Conservation (phyloP, 2,113 vertebrate genomes). For the Pygoscelis adeliae region DNA sequence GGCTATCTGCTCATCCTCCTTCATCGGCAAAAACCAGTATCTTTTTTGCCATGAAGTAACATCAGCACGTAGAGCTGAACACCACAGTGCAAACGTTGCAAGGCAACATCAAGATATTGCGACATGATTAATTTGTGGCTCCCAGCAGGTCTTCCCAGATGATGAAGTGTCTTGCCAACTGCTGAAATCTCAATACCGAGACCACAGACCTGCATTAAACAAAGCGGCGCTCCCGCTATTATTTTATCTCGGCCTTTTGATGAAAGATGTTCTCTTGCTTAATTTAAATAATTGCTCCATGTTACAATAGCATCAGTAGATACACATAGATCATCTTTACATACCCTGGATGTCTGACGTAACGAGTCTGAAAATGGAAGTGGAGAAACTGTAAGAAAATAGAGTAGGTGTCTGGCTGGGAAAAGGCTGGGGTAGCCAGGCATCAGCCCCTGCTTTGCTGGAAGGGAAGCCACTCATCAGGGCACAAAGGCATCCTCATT, state of each 20-base stretch:
- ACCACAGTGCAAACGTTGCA: neutral
- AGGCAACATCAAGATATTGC: neutral
- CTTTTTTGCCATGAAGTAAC: neutral
- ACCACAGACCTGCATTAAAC: neutral
- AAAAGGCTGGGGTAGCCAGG: neutral
- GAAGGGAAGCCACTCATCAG: neutral
- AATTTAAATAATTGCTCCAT: neutral
- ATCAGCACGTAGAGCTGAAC: neutral
- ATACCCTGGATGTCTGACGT: neutral
- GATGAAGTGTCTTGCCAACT: neutral
- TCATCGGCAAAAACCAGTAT: accelerated
- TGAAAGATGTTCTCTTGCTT: neutral
- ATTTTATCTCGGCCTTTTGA: neutral
- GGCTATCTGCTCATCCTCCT: neutral
- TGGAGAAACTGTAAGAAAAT: neutral
- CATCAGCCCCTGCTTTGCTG: neutral
- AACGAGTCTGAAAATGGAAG: neutral
- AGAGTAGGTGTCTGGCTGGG: accelerated
- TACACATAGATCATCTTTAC: neutral
- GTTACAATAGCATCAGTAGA: neutral
- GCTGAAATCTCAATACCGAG: neutral
- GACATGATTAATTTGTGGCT: neutral
- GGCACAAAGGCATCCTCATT: neutral
- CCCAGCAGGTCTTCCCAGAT: neutral
- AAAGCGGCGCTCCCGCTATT: neutral